Evolutionary conservation across 2,113 vertebrate species (phyloP), one percentile per base, ranked within the genome.

Genomic region (Melanerpes aurifrons): DNA sequence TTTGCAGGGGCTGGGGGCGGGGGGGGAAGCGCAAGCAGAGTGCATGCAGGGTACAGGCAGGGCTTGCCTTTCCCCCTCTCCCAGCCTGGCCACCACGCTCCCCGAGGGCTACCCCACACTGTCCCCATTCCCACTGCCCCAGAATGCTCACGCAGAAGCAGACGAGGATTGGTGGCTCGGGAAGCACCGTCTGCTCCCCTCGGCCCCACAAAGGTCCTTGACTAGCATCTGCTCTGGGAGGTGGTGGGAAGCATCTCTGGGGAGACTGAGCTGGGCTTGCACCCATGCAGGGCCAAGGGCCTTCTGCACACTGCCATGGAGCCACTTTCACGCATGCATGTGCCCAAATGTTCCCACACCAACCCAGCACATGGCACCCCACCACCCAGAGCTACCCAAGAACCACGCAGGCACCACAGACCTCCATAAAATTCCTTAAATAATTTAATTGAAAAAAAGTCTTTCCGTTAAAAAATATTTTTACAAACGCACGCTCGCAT

Each of bases 361-460:
- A 15, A 6, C 47, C 22, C 47, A 59, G 29, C 3, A 1, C 24
- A 47, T 73, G 31, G 12, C 17, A 57, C 25, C 61, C 32, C 6
- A 1, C 48, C 35, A 17, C 26, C 62, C 64, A 32, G 54, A 85
- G 47, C 14, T 47, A 47, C 20, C 35, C 73, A 96, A 94, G 74
- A 96, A 96, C 40, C 81, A 95, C 66, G 0, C 96, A 70, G 45
- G 54, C 40, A 80, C 76, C 1, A 1, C 28, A 74, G 45, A 85
- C 69, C 68, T 96, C 93, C 91, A 77, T 94, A 97, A 98, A 97
- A 97, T 98, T 98, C 98, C 98, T 98, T 98, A 98, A 98, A 98
- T 98, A 98, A 98, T 98, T 98, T 98, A 98, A 99, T 98, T 98
- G 98, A 98, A 98, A 99, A 98, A 98, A 97, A 97, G 96, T 88